Base-by-base conservation (phyloP, 2,113 vertebrate species). In the Malurus alboscapulatus region DNA sequence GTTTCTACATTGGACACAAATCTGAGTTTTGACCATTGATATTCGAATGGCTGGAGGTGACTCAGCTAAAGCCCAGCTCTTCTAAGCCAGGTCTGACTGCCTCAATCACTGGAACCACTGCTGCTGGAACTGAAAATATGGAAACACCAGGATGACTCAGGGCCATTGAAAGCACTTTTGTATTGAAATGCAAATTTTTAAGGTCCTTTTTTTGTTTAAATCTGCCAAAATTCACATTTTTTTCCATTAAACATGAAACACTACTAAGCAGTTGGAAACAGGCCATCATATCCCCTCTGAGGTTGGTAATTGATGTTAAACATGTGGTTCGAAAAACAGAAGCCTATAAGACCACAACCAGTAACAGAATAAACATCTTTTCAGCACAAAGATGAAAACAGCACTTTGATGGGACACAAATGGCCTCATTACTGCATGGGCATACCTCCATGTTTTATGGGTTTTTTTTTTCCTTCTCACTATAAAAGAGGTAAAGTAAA, bases 351-450 rank as follows among this genome's bases (percentile, higher is more conserved):
- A 22, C 55, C 47, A 74, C 34, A 80, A 59, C 9, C 57, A 92
- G 34, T 27, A 67, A 63, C 0, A 69, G n/a, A 90, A 90, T 36
- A 86, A 84, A 91, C 38, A 47, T 27, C 38, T 89, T 91, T 91
- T 90, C 51, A 50, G 38, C 30, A 30, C 25, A 66, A 86, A 65
- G n/a, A 50, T 36, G n/a, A 90, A 86, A 80, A 42, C 29, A 54
- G 51, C 34, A 25, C 34, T 75, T 66, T 34, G 59, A 69, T 51
- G 44, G 44, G 51, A 58, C 74, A 80, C 42, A 92, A 90, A 73
- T 7, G 14, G 62, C 55, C 50, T 57, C 58, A 6, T 61, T 87
- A 65, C 34, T 30, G 6, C 63, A 22, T 0, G 1, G 29, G 21
- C 32, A 69, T 9, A 61, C 42, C 27, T 80, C 36, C 38, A 12